These are phyloP conservation scores for Chelidonichthys spinosus DNA, from an alignment of 2,797 vertebrate genomes.

Conservation along the genomic window DNA sequence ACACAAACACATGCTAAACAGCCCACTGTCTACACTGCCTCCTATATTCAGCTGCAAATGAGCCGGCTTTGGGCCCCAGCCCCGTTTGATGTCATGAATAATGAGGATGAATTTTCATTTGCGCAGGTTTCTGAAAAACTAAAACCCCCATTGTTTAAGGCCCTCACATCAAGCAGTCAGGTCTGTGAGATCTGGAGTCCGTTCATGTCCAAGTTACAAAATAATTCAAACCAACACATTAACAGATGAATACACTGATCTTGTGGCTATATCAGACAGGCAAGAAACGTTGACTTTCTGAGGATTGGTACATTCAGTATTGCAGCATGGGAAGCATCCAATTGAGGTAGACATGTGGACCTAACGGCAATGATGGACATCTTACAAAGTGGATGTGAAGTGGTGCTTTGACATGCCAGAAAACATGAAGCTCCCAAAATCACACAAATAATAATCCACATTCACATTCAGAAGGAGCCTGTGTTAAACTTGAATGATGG, in stretches of 20 bases:
- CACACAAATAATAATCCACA: neutral
- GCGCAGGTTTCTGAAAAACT: constrained; percentile 71
- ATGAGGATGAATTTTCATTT: constrained; percentile 82
- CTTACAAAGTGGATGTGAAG: constrained; percentile 52
- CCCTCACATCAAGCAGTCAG: constrained; percentile 65
- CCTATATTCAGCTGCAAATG: constrained; percentile 91
- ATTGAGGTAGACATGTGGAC: neutral
- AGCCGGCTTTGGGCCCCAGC: constrained; percentile 75
- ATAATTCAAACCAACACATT: constrained; percentile 29
- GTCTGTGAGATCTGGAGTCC: constrained; percentile 42
- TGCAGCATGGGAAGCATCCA: constrained; percentile 14
- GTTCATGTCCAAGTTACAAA: constrained; percentile 47
- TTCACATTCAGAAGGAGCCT: neutral
- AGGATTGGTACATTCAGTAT: constrained; percentile 7
- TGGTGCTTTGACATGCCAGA: constrained; percentile 12
- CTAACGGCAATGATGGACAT: constrained; percentile 31
- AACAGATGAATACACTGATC: constrained; percentile 8
- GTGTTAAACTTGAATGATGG: neutral
- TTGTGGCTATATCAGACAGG: constrained; percentile 9
- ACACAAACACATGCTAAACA: constrained; percentile 89
- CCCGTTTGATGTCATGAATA: constrained; percentile 88
- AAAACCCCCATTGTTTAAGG: constrained; percentile 70
- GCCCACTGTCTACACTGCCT: constrained; percentile 79
- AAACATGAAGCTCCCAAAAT: constrained; percentile 8
- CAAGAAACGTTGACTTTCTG: constrained; percentile 2